These are phyloP conservation scores for Chloropsis cyanopogon DNA, from an alignment of 2,113 vertebrate species.

Conservation along the genomic window DNA sequence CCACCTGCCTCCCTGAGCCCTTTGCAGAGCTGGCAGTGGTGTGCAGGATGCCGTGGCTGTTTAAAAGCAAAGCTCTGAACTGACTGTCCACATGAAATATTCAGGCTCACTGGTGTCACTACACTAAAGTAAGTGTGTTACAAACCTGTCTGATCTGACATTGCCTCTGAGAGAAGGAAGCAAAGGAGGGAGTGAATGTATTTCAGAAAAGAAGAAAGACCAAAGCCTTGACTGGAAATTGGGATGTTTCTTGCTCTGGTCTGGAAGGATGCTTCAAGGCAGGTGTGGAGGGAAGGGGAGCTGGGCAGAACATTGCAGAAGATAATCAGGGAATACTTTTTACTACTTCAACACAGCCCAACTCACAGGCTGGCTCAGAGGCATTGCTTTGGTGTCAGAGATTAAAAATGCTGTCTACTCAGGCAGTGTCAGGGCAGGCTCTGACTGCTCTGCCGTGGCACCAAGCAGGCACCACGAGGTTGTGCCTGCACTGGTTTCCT, in stretches of 20 bases:
- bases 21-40: neutral
- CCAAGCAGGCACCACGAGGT: fast-evolving
- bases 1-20: neutral
- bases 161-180: neutral
- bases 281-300: neutral
- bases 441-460: neutral
- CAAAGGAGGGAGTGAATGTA: neutral
- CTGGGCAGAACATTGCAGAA: neutral
- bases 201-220: neutral
- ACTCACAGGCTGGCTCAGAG: neutral
- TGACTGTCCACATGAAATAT: constrained; percentile 22
- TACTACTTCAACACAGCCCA: neutral
- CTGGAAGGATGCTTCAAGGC: neutral
- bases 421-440: neutral
- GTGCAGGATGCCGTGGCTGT: neutral
- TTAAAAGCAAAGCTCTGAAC: neutral
- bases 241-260: neutral
- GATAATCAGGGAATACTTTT: neutral
- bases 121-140: neutral
- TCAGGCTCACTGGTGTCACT: neutral
- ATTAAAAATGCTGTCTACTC: neutral
- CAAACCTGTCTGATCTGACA: neutral
- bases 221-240: neutral
- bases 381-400: neutral
- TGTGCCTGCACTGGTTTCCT: neutral